These are phyloP conservation scores for Myocastor coypus DNA, from an alignment of 2,113 vertebrate species.

Conservation along the genomic window DNA sequence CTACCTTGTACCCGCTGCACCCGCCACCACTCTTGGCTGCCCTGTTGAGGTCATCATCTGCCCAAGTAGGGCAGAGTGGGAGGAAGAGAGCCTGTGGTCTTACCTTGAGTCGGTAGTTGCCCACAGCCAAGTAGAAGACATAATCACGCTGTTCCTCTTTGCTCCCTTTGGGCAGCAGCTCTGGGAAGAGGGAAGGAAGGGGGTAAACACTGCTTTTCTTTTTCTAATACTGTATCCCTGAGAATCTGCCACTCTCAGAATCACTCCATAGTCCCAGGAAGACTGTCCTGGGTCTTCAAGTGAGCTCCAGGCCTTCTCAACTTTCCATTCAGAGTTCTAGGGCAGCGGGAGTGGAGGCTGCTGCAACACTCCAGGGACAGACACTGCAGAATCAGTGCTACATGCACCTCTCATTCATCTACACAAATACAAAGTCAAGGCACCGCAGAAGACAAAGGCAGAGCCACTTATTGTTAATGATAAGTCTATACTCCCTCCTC, in stretches of 20 bases:
- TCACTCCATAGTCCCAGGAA: neutral
- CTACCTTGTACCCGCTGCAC: neutral
- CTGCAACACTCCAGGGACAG: neutral
- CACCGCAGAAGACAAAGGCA: neutral
- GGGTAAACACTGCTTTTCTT: neutral
- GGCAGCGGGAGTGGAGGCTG: neutral
- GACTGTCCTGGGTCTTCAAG: neutral
- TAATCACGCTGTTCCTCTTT: conserved; percentile 94
- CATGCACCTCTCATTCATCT: neutral
- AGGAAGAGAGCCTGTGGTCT: neutral
- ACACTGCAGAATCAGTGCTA: neutral
- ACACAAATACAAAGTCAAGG: neutral
- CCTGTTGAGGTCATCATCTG: neutral
- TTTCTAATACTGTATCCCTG: neutral
- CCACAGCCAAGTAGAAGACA: conserved; percentile 93
- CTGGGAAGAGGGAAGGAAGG: conserved; percentile 75
- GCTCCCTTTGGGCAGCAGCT: conserved; percentile 89
- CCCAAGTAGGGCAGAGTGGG: fast-evolving
- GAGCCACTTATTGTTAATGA: neutral
- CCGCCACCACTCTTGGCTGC: neutral
- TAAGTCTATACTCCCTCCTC: neutral
- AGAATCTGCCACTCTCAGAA: neutral
- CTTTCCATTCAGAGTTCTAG: neutral
- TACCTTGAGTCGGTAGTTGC: conserved; percentile 94
- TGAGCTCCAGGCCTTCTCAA: neutral